Base-by-base conservation (phyloP, 2,888 invertebrate species). In the Diploptera punctata region DNA sequence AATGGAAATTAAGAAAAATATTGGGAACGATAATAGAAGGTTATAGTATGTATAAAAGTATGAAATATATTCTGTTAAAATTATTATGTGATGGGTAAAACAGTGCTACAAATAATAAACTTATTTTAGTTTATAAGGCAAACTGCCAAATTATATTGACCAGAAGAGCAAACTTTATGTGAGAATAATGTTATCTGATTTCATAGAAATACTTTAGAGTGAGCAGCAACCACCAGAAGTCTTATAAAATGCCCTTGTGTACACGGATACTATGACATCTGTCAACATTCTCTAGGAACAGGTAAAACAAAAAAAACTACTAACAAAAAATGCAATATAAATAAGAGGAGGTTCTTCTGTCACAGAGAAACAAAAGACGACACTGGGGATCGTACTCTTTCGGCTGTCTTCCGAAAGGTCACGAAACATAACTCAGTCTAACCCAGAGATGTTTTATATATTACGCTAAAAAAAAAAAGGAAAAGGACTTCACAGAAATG, bases 291-390 rank as follows among this genome's bases (percentile, higher is more conserved):
- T 43, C 62, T 38, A 33, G 19, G 21, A 62, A 62, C 33, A 21
- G 19, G 33, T 21, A 38, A 62, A 33, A 62, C 18, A 62, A 33
- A n/a, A n/a, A 43, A 33, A 21, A 38, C 43, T 4, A 38, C 38
- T 38, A 33, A 62, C 62, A 62, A 62, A 62, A 62, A 62, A 62
- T 62, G 62, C 43, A 21, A 62, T 62, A 62, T 62, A 62, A 62
- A 62, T 62, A 62, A 62, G 62, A 62, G 62, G 31, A 33, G 38
- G 43, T 62, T 62, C 62, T 24, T 33, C 43, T 38, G 62, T 62
- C 38, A 62, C 62, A 62, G 16, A 43, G 24, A 62, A 33, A 43
- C 33, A 33, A 62, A 62, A 62, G 43, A 62, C 62, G 13, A 62
- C 33, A 62, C 38, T 21, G 38, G 24, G 21, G 43, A 33, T 33